Evolutionary conservation across 2,888 invertebrate genomes (phyloP).

Genomic region (Drosophila engyochracea): DNA sequence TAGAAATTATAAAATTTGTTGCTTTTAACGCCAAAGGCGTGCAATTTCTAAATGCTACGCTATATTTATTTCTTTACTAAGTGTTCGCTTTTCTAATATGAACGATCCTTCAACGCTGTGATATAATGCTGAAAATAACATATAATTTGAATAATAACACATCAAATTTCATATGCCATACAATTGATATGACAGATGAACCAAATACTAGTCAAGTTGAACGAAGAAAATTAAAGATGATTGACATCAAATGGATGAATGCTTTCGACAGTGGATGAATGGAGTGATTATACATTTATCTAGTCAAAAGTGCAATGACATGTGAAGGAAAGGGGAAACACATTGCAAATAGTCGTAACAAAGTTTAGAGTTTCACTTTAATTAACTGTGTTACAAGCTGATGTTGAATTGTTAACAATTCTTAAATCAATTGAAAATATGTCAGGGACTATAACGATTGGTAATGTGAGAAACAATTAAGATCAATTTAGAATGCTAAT

Average conservation of each 20-base stretch:
- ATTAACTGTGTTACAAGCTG: not conserved
- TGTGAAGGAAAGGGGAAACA: not conserved
- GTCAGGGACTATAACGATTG: not conserved
- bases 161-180: conserved; percentile 65
- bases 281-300: too few relatives aligned
- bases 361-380: not conserved
- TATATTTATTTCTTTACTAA: not conserved
- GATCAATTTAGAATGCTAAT: not conserved
- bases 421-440: not conserved
- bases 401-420: not conserved
- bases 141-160: conserved; percentile 77
- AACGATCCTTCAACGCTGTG: conserved; percentile 13
- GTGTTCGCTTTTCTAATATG: conserved; percentile 14
- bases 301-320: conserved; percentile 3
- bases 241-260: conserved; percentile 1
- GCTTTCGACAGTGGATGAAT: not conserved
- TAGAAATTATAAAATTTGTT: not conserved
- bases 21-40: not conserved
- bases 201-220: conserved; percentile 11
- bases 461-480: not conserved
- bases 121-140: conserved; percentile 67
- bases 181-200: conserved; percentile 53
- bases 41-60: not conserved
- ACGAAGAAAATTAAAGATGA: conserved; percentile 23
- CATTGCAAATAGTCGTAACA: not conserved